phyloP scores from a whole-genome alignment of 2,113 vertebrate species.

The Hippocampus mohnikei region DNA sequence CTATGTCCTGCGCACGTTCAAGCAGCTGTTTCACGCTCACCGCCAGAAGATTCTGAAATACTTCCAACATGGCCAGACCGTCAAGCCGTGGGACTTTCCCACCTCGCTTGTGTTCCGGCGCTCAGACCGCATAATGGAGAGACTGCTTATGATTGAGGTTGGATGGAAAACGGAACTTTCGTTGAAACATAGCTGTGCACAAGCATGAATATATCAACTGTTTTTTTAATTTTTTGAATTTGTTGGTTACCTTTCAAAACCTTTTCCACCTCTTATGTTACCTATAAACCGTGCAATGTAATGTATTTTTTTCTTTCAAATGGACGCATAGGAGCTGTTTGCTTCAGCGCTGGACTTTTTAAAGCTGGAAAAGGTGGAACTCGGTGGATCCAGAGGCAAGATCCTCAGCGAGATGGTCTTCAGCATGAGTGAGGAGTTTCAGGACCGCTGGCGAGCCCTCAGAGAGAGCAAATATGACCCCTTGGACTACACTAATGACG shows the following conservation, averaged over 20 bases:
- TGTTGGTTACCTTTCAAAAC: no score
- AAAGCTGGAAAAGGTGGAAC: constrained; percentile 72
- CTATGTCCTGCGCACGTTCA: constrained; percentile 66
- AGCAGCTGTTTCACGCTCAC: constrained; percentile 61
- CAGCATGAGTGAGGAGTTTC: constrained; percentile 70
- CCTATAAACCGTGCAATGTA: no score
- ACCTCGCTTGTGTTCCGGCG: constrained; percentile 62
- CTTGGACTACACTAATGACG: constrained; percentile 65
- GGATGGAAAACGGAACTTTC: background rate
- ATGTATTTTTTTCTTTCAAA: no score
- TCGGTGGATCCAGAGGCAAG: constrained; percentile 66
- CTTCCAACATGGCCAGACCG: constrained; percentile 20
- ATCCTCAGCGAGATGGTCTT: constrained; percentile 67
- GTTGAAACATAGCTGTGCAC: background rate
- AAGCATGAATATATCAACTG: background rate
- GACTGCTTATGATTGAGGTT: constrained; percentile 64
- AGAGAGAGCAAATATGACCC: constrained; percentile 75
- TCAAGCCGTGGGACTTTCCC: constrained; percentile 70
- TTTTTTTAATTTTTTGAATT: background rate
- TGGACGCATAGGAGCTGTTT: constrained; percentile 76
- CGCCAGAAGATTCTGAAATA: constrained; percentile 44
- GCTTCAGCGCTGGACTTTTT: constrained; percentile 70
- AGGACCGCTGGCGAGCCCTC: constrained; percentile 65
- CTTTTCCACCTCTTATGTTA: no score
- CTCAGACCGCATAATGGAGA: constrained; percentile 58